phyloP scores from a whole-genome alignment of 37 sponge, comb jelly and placozoan genomes.

The Dysidea cf. avara region DNA sequence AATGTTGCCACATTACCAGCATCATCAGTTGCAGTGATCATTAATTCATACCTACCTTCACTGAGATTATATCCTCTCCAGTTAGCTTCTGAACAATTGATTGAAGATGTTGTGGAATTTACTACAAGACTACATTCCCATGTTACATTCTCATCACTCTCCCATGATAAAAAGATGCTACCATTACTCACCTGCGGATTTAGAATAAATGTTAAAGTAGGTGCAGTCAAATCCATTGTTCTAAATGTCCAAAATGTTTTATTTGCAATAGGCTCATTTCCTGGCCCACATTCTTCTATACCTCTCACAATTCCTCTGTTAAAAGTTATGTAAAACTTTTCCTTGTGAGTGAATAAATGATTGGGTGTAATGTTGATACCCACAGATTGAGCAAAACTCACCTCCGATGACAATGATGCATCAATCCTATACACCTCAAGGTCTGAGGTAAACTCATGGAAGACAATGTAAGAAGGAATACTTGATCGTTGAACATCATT shows the following conservation, averaged over 20 bases:
- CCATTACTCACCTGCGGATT: constrained; percentile 18
- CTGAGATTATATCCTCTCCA: too few relatives aligned
- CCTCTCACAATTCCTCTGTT: constrained; percentile 35
- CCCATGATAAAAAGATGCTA: constrained; percentile 20
- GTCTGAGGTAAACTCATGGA: constrained; percentile 10
- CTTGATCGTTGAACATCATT: constrained; percentile 16
- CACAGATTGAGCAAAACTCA: not conserved
- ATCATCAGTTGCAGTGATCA: too few relatives aligned
- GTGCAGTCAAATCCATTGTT: constrained; percentile 38
- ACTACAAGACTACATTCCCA: too few relatives aligned
- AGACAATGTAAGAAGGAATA: constrained; percentile 7
- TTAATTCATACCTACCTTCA: too few relatives aligned
- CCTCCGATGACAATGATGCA: constrained; percentile 21
- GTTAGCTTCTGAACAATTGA: too few relatives aligned
- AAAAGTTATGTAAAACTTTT: constrained; percentile 11
- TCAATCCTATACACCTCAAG: constrained; percentile 24
- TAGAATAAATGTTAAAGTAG: not conserved
- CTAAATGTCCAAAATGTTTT: too few relatives aligned
- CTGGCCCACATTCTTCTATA: constrained; percentile 25
- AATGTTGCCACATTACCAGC: too few relatives aligned
- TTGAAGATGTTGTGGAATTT: too few relatives aligned
- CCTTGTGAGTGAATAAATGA: constrained; percentile 10
- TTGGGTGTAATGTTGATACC: constrained; percentile 16
- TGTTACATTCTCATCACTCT: too few relatives aligned
- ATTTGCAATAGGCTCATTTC: constrained; percentile 35